A percentile compares a stretch with the other conserved stretches of the same genome.
Evolutionary conservation across 92 coral and sea anemone genomes (phyloP).

Genomic region (Siderastrea siderea): DNA sequence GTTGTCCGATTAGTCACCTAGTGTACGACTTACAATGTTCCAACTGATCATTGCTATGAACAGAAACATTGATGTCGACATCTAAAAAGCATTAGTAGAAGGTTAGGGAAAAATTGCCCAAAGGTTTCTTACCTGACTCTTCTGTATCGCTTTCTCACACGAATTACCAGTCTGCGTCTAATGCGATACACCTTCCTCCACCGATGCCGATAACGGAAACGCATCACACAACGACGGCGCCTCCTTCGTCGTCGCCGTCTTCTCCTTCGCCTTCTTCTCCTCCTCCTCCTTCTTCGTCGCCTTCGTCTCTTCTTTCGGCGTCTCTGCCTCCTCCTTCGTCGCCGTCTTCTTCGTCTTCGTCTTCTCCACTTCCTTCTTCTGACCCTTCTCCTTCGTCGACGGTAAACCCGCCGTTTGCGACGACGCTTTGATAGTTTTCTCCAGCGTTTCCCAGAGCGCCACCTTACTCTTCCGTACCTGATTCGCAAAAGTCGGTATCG

Average conservation of each 20-base stretch:
- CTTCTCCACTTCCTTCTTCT: constrained; percentile 6
- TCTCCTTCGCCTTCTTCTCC: constrained; percentile 30
- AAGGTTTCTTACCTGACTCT: constrained; percentile 24
- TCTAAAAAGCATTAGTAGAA: no score
- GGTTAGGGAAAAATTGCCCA: no score
- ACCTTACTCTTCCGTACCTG: neutral
- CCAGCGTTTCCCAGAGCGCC: neutral
- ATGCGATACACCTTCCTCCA: constrained; percentile 42
- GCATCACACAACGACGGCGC: constrained; percentile 42
- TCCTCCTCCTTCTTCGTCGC: constrained; percentile 24
- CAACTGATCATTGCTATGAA: no score
- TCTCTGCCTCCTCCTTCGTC: constrained; percentile 5
- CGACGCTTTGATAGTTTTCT: neutral
- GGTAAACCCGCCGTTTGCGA: neutral
- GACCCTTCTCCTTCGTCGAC: neutral
- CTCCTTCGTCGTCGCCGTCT: constrained; percentile 31
- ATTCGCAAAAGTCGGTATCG: neutral
- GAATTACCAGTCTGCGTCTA: constrained; percentile 6
- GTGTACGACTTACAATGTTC: no score
- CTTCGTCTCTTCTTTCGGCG: constrained; percentile 41
- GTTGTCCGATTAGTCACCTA: no score
- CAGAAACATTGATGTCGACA: no score
- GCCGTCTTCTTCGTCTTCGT: constrained; percentile 23
- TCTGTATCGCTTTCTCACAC: neutral
- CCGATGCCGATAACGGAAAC: constrained; percentile 8